phyloP scores from a whole-genome alignment of 2,113 vertebrate species.

The Fulmarus glacialis region DNA sequence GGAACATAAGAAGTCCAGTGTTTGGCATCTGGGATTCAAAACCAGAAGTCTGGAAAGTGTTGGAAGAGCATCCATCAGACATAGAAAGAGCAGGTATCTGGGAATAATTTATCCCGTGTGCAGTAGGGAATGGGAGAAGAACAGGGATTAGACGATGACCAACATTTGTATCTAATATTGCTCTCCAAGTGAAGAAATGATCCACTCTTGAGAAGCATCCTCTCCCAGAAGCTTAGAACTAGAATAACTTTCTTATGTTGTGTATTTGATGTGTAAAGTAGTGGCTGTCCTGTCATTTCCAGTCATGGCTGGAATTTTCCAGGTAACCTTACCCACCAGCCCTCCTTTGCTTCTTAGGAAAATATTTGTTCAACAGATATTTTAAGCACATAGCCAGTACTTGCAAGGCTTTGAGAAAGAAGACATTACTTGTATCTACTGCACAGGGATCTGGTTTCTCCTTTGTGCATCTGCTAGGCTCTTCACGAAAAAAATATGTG shows the following conservation, averaged over 20 bases:
- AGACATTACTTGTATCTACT: background rate
- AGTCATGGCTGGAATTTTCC: background rate
- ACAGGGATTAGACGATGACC: background rate
- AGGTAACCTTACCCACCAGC: background rate
- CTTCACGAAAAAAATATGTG: background rate
- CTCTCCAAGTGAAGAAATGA: background rate
- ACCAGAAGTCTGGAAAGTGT: background rate
- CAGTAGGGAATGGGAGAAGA: background rate
- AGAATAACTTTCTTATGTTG: background rate
- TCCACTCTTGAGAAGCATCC: background rate
- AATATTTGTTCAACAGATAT: background rate
- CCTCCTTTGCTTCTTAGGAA: background rate
- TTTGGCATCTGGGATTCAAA: background rate
- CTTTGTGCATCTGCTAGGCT: background rate
- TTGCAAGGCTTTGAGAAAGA: background rate
- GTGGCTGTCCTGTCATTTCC: background rate
- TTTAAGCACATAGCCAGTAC: background rate
- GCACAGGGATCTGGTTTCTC: background rate
- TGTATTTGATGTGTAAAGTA: background rate
- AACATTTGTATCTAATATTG: background rate
- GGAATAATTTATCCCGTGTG: background rate
- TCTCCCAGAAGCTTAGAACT: background rate
- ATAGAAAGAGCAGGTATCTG: background rate
- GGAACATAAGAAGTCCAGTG: background rate
- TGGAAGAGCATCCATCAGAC: background rate